A percentile compares a stretch with the other conserved stretches of the same genome.
phyloP scores from a whole-genome alignment of 2,888 invertebrate species.

The Panorpa germanica region DNA sequence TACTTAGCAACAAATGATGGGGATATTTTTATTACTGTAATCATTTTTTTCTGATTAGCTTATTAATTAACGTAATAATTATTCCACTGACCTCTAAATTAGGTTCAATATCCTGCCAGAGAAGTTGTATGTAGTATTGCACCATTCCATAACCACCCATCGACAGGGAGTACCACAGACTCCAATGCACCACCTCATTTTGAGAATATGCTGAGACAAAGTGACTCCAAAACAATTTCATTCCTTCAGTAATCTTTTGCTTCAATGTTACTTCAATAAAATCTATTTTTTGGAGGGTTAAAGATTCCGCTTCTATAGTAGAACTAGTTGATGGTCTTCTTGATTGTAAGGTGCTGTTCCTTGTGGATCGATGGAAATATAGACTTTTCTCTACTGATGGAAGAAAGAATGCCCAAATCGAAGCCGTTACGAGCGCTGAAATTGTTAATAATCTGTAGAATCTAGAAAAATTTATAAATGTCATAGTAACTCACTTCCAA shows the following conservation, averaged over 20 bases:
- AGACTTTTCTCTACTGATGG: constrained; percentile 40
- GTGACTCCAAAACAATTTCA: constrained; percentile 31
- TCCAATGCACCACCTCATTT: constrained; percentile 47
- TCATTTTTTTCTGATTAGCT: too few relatives aligned
- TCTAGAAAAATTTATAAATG: too few relatives aligned
- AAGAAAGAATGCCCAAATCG: constrained; percentile 39
- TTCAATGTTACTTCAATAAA: too few relatives aligned
- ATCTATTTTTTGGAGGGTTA: too few relatives aligned
- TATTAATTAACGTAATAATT: too few relatives aligned
- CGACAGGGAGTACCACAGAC: constrained; percentile 56
- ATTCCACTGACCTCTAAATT: constrained; percentile 19
- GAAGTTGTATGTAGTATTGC: constrained; percentile 46
- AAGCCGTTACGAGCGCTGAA: constrained; percentile 37
- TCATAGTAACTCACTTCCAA: constrained; percentile 29
- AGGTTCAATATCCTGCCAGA: constrained; percentile 39
- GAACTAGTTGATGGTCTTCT: too few relatives aligned
- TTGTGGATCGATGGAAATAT: constrained; percentile 49
- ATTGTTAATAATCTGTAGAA: constrained; percentile 13
- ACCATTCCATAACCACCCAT: constrained; percentile 55
- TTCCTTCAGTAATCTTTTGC: too few relatives aligned
- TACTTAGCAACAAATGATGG: too few relatives aligned
- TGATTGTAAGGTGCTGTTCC: too few relatives aligned
- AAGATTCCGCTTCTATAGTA: too few relatives aligned
- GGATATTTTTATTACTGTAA: too few relatives aligned
- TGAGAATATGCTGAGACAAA: constrained; percentile 38